Evolutionary conservation across 2,888 invertebrate species (phyloP).

Genomic region (Ornithoptera alexandrae): DNA sequence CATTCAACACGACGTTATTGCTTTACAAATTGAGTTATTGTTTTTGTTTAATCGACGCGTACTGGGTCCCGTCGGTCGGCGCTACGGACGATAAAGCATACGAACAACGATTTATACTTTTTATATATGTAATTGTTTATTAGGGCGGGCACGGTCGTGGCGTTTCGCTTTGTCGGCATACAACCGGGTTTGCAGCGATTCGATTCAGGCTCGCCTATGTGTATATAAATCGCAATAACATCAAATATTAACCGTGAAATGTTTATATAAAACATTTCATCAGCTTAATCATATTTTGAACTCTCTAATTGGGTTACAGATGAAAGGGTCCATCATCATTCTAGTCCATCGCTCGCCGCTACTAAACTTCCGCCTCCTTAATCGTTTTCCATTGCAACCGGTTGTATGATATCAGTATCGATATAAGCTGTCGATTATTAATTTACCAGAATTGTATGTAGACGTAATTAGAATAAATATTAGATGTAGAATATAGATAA

Average conservation of each 20-base stretch:
- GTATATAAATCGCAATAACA: slow-evolving; percentile 37
- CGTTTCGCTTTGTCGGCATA: slow-evolving; percentile 58
- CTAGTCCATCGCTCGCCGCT: too few relatives aligned
- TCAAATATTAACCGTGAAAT: neutral
- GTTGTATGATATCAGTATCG: too few relatives aligned
- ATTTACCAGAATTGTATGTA: too few relatives aligned
- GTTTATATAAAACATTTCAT: neutral
- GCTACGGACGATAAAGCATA: slow-evolving; percentile 57
- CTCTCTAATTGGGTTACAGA: too few relatives aligned
- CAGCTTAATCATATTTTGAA: too few relatives aligned
- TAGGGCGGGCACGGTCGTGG: slow-evolving; percentile 44
- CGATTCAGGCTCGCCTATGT: slow-evolving; percentile 49
- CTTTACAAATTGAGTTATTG: slow-evolving; percentile 28
- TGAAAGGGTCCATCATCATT: too few relatives aligned
- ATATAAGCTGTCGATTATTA: too few relatives aligned
- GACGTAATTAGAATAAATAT: too few relatives aligned
- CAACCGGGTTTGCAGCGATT: slow-evolving; percentile 62
- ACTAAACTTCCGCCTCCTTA: too few relatives aligned
- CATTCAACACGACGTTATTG: slow-evolving; percentile 17
- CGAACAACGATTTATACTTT: slow-evolving; percentile 60
- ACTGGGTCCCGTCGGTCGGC: slow-evolving; percentile 37
- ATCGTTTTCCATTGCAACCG: too few relatives aligned
- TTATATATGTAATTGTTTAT: slow-evolving; percentile 74
- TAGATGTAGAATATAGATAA: too few relatives aligned
- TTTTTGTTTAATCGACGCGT: slow-evolving; percentile 26